Evolutionary conservation across 2,888 invertebrate genomes (phyloP).

Genomic region (Osmoderma eremita): DNA sequence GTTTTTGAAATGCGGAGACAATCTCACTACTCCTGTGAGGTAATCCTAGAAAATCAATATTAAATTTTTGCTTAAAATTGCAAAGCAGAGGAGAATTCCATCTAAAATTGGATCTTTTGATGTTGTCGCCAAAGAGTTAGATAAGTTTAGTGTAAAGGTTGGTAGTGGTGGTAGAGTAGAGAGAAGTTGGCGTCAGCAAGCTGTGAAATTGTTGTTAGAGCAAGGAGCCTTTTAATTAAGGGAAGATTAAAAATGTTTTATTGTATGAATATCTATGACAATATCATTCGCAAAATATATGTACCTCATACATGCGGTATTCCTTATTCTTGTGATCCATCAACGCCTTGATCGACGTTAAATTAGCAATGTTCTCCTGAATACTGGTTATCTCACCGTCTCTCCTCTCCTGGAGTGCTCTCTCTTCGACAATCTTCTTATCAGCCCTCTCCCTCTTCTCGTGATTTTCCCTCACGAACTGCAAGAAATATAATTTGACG

Average conservation of each 20-base stretch:
- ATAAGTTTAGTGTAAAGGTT: no score
- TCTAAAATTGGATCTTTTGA: no score
- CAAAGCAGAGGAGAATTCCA: no score
- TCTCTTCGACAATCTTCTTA: conserved; percentile 69
- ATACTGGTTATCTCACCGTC: conserved; percentile 67
- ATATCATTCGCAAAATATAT: not conserved
- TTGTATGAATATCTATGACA: no score
- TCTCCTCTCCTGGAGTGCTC: conserved; percentile 64
- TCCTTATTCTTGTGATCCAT: conserved; percentile 70
- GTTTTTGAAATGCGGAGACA: conserved; percentile 68
- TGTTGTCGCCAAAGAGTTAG: conserved; percentile 2
- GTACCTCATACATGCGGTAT: conserved; percentile 70
- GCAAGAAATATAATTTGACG: no score
- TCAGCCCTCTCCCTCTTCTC: conserved; percentile 73
- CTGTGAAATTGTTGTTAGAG: no score
- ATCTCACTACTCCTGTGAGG: conserved; percentile 68
- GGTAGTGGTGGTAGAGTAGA: no score
- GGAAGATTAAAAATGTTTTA: no score
- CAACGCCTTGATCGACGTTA: conserved; percentile 65
- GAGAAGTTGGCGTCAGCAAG: no score
- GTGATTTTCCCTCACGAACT: conserved; percentile 73
- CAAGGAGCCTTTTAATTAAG: no score
- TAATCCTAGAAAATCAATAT: conserved; percentile 69
- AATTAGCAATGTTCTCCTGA: conserved; percentile 64
- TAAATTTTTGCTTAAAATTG: no score